Percentiles rank a stretch among this genome's conserved stretches.
Conservation (phyloP, 2,888 invertebrate genomes). For the Cerceris ruficornis region DNA sequence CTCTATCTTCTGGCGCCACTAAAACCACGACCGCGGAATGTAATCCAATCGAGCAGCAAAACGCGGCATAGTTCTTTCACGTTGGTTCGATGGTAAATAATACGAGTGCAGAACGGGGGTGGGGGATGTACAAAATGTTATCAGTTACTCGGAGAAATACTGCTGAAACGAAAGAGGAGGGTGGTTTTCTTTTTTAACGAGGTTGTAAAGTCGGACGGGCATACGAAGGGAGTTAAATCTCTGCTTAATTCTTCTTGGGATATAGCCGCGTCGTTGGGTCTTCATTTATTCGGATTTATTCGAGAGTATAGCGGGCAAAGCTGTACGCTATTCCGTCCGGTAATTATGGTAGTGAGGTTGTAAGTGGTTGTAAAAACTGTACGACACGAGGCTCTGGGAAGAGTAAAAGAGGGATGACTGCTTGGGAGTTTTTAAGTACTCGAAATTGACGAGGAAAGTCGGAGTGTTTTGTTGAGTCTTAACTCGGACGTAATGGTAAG, state of each 20-base stretch:
- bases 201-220: neutral
- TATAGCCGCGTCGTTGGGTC: neutral
- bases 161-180: neutral
- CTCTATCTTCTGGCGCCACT: neutral
- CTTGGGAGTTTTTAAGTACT: too few species aligned
- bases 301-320: too few species aligned
- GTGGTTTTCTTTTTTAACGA: conserved; percentile 20
- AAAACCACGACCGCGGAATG: conserved; percentile 40
- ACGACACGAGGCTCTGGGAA: too few species aligned
- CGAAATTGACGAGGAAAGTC: too few species aligned
- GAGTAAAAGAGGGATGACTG: too few species aligned
- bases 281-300: neutral
- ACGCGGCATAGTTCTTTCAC: conserved; percentile 47
- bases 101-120: conserved; percentile 33
- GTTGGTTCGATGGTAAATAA: conserved; percentile 50
- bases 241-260: neutral
- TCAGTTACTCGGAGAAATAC: conserved; percentile 35
- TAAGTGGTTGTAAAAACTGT: too few species aligned
- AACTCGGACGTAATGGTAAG: too few species aligned
- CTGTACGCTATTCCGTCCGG: too few species aligned
- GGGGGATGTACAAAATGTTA: conserved; percentile 46
- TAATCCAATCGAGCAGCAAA: conserved; percentile 51
- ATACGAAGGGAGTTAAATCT: neutral
- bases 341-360: too few species aligned
- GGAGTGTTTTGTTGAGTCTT: too few species aligned